Evolutionary conservation across 1,140 invertebrate species (phyloP).

Genomic region (Harlomillsia oculata): DNA sequence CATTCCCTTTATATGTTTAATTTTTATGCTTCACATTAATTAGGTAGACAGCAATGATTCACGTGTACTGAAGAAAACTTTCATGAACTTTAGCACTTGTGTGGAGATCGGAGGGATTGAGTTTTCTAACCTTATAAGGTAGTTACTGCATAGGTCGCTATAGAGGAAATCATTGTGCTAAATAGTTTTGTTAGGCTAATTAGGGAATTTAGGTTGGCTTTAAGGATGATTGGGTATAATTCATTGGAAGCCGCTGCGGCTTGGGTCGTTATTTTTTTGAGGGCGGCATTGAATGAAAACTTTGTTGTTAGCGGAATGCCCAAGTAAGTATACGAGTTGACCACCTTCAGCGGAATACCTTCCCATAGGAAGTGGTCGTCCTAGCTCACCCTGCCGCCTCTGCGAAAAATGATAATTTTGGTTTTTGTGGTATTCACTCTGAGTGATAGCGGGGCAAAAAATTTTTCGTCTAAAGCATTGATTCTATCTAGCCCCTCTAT

Average conservation of each 20-base stretch:
- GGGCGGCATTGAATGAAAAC: background rate
- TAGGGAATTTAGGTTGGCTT: background rate
- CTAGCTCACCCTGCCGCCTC: background rate
- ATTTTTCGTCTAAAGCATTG: no score
- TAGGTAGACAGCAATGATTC: no score
- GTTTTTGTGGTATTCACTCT: constrained; percentile 16
- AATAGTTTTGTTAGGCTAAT: background rate
- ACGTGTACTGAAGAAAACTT: no score
- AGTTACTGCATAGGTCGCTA: background rate
- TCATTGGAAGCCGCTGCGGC: background rate
- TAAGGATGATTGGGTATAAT: background rate
- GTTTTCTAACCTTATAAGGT: background rate
- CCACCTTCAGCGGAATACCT: background rate
- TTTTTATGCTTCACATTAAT: no score
- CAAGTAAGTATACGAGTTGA: constrained; percentile 5
- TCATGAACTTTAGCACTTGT: no score
- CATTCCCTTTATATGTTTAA: no score
- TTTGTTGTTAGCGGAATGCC: constrained; percentile 1
- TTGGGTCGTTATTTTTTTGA: background rate
- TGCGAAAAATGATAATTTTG: constrained; percentile 5
- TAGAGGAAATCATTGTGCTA: background rate
- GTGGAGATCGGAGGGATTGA: no score
- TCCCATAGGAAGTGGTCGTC: background rate
- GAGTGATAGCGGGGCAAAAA: background rate
- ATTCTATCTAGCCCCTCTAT: no score